Conservation (phyloP, 2,888 invertebrate species). For the Apocheima hispidaria region DNA sequence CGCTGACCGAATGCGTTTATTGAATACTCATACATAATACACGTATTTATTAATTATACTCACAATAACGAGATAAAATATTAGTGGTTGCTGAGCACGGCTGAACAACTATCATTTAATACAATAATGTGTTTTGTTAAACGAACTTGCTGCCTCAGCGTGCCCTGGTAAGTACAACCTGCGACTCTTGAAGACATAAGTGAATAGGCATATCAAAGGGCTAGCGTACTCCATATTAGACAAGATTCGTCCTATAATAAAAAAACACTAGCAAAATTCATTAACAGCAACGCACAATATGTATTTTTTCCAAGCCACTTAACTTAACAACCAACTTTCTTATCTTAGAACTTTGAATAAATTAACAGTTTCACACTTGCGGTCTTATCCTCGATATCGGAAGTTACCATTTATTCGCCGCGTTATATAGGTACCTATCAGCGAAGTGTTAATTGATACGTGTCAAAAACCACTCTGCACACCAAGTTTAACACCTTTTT, state of each 20-base stretch:
- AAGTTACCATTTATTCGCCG: conserved; percentile 65
- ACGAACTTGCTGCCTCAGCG: no score
- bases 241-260: no score
- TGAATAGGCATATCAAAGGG: no score
- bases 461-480: conserved; percentile 71
- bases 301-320: background rate
- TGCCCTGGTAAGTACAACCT: no score
- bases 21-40: background rate
- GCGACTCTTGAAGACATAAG: no score
- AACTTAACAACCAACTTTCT: background rate
- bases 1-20: background rate
- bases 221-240: no score
- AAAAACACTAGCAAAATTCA: no score
- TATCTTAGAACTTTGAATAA: conserved; percentile 11
- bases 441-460: conserved; percentile 77
- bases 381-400: conserved; percentile 52
- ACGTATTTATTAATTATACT: background rate
- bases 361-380: conserved; percentile 40
- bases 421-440: conserved; percentile 71
- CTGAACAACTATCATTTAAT: background rate
- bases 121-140: no score
- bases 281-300: background rate
- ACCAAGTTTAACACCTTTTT: conserved; percentile 75
- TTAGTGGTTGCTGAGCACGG: background rate
- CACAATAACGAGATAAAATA: no score